phyloP scores from a whole-genome alignment of 2,797 vertebrate species.

The Crenuchus spilurus region DNA sequence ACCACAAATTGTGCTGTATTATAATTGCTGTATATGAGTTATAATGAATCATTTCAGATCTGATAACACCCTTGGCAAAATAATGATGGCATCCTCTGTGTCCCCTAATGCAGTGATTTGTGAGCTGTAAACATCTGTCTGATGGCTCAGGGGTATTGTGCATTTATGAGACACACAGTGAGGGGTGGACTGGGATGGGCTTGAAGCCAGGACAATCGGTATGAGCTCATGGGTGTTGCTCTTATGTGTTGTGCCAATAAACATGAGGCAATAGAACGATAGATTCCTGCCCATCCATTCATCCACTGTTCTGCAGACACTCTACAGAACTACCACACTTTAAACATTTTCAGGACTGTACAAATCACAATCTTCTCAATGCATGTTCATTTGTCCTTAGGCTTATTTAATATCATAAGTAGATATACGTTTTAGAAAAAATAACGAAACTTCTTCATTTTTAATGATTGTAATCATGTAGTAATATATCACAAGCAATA shows the following conservation, averaged over 20 bases:
- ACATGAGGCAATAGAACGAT: constrained; percentile 38
- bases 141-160: constrained; percentile 12
- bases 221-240: constrained; percentile 37
- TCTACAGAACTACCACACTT: too few relatives aligned
- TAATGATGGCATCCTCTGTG: background rate
- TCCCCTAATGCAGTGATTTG: constrained; percentile 11
- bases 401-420: too few relatives aligned
- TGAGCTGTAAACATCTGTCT: constrained; percentile 24
- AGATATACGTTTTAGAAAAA: too few relatives aligned
- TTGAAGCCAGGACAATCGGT: constrained; percentile 9
- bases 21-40: background rate
- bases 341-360: constrained; percentile 22
- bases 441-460: too few relatives aligned
- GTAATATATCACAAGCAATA: too few relatives aligned
- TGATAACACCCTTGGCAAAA: constrained; percentile 12
- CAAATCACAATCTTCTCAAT: background rate
- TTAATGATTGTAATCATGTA: too few relatives aligned
- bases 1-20: background rate
- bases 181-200: constrained; percentile 22
- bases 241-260: constrained; percentile 22
- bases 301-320: too few relatives aligned
- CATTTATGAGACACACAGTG: constrained; percentile 33
- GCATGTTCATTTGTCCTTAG: too few relatives aligned
- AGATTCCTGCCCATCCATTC: constrained; percentile 14
- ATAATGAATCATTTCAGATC: constrained; percentile 15